Evolutionary conservation across 2,888 invertebrate genomes (phyloP).

Genomic region (Tridacna crocea): DNA sequence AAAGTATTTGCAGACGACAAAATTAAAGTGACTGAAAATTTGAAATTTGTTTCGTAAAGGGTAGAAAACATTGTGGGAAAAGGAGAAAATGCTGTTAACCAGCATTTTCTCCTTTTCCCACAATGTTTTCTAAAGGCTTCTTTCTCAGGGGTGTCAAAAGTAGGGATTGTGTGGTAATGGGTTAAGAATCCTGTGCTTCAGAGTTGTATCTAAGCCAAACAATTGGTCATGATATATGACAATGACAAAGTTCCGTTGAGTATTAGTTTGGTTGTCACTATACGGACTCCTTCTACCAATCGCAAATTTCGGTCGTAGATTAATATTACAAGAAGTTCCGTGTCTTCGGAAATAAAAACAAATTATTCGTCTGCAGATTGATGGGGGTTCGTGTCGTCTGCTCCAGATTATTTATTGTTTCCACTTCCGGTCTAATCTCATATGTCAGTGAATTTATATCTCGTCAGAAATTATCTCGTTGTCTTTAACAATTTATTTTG

Average conservation of each 20-base stretch:
- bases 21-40: too few relatives aligned
- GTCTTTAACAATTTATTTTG: constrained; percentile 62
- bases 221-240: constrained; percentile 19
- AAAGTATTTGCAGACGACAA: too few relatives aligned
- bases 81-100: too few relatives aligned
- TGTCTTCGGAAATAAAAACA: constrained; percentile 52
- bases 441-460: constrained; percentile 61
- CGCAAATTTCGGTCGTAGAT: constrained; percentile 30
- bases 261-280: constrained; percentile 20
- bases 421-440: constrained; percentile 61
- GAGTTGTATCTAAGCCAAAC: too few relatives aligned
- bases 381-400: constrained; percentile 61
- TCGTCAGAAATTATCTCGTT: constrained; percentile 61
- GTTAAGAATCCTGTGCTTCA: too few relatives aligned
- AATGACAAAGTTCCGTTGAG: neutral
- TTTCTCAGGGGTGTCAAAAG: too few relatives aligned
- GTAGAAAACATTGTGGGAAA: too few relatives aligned
- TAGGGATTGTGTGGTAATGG: too few relatives aligned
- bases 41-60: too few relatives aligned
- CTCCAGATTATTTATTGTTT: constrained; percentile 60
- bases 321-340: constrained; percentile 46
- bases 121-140: too few relatives aligned
- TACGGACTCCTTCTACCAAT: constrained; percentile 16
- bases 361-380: constrained; percentile 63
- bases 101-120: too few relatives aligned